phyloP scores from a whole-genome alignment of 2,113 vertebrate genomes.

The Phylloscopus whistleri region DNA sequence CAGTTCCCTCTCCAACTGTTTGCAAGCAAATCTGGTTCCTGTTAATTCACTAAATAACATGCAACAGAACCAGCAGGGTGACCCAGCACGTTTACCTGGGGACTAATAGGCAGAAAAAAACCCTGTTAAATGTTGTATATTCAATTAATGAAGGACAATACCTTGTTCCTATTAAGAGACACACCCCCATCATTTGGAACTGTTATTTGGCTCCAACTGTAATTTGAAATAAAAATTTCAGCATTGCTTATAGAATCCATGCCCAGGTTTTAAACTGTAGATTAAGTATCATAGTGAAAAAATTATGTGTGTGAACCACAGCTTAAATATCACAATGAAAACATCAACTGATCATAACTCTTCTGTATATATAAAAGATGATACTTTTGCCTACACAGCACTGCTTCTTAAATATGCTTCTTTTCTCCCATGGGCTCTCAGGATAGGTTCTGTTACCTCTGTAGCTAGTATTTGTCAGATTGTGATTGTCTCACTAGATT shows the following conservation, averaged over 20 bases:
- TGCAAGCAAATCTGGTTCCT: conserved; percentile 7
- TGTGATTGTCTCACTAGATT: not conserved
- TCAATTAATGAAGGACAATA: not conserved
- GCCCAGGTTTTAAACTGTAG: not conserved
- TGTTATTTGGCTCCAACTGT: not conserved
- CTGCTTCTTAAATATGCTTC: not conserved
- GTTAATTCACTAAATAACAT: not conserved
- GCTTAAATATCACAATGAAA: not conserved
- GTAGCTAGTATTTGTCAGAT: not conserved
- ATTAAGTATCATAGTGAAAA: not conserved
- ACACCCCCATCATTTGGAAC: not conserved
- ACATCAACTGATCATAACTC: not conserved
- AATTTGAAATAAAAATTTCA: not conserved
- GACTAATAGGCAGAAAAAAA: not conserved
- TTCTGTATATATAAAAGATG: not conserved
- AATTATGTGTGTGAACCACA: not conserved
- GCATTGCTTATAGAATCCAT: not conserved
- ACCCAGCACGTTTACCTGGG: not conserved
- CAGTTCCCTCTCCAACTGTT: not conserved
- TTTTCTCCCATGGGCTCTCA: not conserved
- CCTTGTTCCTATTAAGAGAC: not conserved
- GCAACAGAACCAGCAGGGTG: not conserved
- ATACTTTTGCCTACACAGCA: not conserved
- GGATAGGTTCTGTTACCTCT: not conserved
- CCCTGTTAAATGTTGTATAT: not conserved